Conservation (phyloP, 2,113 vertebrate genomes). For the Geococcyx californianus region DNA sequence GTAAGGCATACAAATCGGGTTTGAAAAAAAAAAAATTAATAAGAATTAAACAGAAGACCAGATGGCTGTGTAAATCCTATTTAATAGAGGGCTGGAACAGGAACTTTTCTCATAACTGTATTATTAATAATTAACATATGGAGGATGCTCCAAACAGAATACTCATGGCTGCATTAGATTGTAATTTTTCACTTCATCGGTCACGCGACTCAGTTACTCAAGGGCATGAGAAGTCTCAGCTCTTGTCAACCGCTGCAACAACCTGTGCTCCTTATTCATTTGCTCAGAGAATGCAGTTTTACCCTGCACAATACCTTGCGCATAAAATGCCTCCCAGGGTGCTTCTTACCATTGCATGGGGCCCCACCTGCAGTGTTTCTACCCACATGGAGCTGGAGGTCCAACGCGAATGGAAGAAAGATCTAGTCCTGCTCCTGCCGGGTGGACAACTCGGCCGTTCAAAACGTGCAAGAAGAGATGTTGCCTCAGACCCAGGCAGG, state of each 20-base stretch:
- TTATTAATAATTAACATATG: slow-evolving; percentile 79
- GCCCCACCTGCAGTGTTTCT: neutral
- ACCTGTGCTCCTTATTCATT: neutral
- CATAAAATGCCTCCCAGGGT: neutral
- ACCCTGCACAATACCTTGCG: neutral
- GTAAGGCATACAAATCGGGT: slow-evolving; percentile 38
- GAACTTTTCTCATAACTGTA: slow-evolving; percentile 71
- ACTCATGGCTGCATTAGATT: slow-evolving; percentile 57
- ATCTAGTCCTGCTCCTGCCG: neutral
- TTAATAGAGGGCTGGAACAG: slow-evolving; percentile 70
- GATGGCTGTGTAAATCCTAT: slow-evolving; percentile 77
- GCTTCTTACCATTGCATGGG: neutral
- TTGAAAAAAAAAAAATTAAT: neutral
- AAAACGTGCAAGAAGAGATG: fast-evolving
- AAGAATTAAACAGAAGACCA: slow-evolving; percentile 69
- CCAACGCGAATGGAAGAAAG: neutral
- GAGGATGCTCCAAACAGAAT: slow-evolving; percentile 67
- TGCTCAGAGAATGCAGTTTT: neutral
- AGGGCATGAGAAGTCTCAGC: neutral
- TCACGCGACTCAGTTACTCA: neutral
- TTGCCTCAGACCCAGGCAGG: neutral
- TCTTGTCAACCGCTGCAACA: neutral
- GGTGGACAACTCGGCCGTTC: neutral
- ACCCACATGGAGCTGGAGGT: fast-evolving
- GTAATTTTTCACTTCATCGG: slow-evolving; percentile 43